phyloP scores from a whole-genome alignment of 1,140 invertebrate genomes.

The Nymphalis io region DNA sequence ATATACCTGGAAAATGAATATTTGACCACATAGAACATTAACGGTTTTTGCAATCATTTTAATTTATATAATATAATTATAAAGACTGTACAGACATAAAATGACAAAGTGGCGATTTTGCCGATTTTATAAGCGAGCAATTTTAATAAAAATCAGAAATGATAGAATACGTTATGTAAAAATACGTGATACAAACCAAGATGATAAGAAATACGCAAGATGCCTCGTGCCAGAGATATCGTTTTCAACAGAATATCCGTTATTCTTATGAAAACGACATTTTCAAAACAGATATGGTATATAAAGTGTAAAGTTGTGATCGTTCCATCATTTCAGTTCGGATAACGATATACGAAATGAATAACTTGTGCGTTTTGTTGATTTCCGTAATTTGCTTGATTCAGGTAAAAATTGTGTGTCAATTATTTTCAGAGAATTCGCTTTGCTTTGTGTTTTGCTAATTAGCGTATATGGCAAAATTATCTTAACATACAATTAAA shows the following conservation, averaged over 20 bases:
- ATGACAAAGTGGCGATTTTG: too few species aligned
- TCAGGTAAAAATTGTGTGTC: background rate
- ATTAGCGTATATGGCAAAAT: too few species aligned
- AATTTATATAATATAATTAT: too few species aligned
- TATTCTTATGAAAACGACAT: background rate
- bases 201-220: conserved; percentile 1
- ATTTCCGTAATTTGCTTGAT: background rate
- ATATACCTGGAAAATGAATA: too few species aligned
- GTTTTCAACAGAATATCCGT: background rate
- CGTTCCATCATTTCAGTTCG: background rate
- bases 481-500: too few species aligned
- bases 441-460: background rate
- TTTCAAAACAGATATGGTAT: background rate
- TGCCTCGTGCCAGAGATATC: background rate
- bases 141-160: background rate
- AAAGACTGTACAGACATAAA: too few species aligned
- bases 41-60: too few species aligned
- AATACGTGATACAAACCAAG: background rate
- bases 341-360: background rate
- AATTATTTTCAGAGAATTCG: background rate
- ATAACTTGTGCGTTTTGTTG: background rate
- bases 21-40: too few species aligned
- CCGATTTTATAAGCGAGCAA: too few species aligned
- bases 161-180: background rate
- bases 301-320: background rate